A percentile compares a stretch with the other conserved stretches of the same genome.
phyloP scores from a whole-genome alignment of 2,888 invertebrate genomes.

The Pedicia rivosa region DNA sequence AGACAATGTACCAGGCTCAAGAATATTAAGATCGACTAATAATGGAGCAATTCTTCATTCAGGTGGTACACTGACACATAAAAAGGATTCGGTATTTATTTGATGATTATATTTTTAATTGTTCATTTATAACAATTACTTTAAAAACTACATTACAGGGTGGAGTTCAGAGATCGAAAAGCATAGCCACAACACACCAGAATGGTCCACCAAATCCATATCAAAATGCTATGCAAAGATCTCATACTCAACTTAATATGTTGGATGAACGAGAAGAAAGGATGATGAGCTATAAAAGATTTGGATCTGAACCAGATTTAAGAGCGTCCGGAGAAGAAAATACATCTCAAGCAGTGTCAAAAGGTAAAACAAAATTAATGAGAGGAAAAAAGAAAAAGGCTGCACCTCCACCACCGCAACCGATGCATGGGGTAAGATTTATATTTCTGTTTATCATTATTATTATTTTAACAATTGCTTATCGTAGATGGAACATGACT shows the following conservation, averaged over 20 bases:
- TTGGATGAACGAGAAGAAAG: conserved; percentile 2
- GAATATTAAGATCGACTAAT: conserved; percentile 52
- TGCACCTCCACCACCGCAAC: conserved; percentile 47
- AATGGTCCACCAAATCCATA: conserved; percentile 7
- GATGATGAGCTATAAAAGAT: conserved; percentile 33
- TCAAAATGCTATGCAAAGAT: conserved; percentile 2
- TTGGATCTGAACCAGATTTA: conserved; percentile 62
- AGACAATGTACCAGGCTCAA: conserved; percentile 40
- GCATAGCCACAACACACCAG: conserved; percentile 7
- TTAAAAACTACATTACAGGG: conserved; percentile 4
- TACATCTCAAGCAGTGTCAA: neutral
- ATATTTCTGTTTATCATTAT: too few relatives aligned
- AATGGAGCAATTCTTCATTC: conserved; percentile 70
- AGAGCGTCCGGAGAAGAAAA: conserved; percentile 15
- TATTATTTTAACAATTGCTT: too few relatives aligned
- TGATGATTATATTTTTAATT: too few relatives aligned
- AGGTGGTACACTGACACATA: conserved; percentile 67
- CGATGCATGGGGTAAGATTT: too few relatives aligned
- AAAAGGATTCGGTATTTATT: conserved; percentile 30
- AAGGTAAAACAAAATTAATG: conserved; percentile 28
- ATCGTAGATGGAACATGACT: conserved; percentile 3
- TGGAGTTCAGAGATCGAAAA: conserved; percentile 9
- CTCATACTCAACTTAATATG: neutral
- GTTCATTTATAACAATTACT: too few relatives aligned
- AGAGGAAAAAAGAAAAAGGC: conserved; percentile 57